Percentiles rank a stretch among this genome's conserved stretches.
Conservation (phyloP, 2,113 vertebrate species). For the Tautogolabrus adspersus region DNA sequence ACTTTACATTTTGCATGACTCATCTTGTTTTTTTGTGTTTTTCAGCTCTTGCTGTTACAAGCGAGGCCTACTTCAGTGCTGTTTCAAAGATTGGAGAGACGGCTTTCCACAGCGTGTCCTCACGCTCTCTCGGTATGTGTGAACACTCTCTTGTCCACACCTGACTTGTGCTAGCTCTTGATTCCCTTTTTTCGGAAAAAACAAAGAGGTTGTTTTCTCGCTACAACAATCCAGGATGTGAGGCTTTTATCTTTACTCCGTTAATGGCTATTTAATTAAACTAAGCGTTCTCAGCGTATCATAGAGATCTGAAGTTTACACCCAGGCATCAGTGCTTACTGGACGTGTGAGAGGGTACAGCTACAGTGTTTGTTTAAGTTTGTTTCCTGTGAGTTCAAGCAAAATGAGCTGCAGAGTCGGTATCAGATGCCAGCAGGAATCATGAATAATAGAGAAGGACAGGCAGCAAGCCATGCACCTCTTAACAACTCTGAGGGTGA, state of each 20-base stretch:
- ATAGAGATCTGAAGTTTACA: slow-evolving; percentile 43
- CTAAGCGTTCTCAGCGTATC: background rate
- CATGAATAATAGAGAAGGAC: slow-evolving; percentile 75
- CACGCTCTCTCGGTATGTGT: slow-evolving; percentile 86
- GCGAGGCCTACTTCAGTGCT: slow-evolving; percentile 91
- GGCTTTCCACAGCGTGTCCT: slow-evolving; percentile 88
- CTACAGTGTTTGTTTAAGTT: background rate
- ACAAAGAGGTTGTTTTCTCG: background rate
- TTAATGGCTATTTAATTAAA: slow-evolving; percentile 23
- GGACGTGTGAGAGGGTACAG: background rate
- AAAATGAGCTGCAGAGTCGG: slow-evolving; percentile 7
- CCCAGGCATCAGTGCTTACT: background rate
- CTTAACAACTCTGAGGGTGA: slow-evolving; percentile 48
- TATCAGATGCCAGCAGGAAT: slow-evolving; percentile 55
- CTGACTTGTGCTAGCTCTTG: background rate
- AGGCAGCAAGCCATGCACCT: slow-evolving; percentile 47
- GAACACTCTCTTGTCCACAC: background rate
- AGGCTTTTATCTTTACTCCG: background rate
- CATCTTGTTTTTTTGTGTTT: slow-evolving; percentile 14
- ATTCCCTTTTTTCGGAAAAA: background rate
- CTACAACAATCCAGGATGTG: background rate
- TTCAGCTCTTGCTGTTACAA: slow-evolving; percentile 87
- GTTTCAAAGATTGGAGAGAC: slow-evolving; percentile 92
- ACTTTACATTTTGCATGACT: too few species aligned
- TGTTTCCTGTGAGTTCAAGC: background rate